Base-by-base conservation (phyloP, 2,888 invertebrate genomes). In the Exocentrus adspersus region DNA sequence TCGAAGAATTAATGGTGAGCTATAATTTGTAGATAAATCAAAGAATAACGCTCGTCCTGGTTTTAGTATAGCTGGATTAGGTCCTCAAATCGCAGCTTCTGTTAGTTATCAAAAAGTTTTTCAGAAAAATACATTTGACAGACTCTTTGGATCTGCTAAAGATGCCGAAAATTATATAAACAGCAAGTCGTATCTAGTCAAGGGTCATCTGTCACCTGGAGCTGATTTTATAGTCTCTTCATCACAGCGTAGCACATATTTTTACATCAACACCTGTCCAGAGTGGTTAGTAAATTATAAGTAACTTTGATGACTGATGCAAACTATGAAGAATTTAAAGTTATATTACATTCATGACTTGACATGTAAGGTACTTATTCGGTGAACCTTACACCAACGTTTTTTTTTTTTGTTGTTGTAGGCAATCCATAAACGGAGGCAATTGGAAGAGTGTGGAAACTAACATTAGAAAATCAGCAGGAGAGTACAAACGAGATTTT, bases 161-260 rank as follows among this genome's bases (percentile, higher is more conserved):
- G 43, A 75, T 37, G 78, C 80, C 0, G 68, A 80, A 21, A 63
- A 74, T 7, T 84, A 81, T 64, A 75, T 84, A 7, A 77, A 72
- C 48, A 64, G 70, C 6, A 76, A 72, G 21, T 79, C 78, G 7
- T 84, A 76, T 73, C 68, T 86, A 58, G 77, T 85, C 1, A 77
- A 84, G 41, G 86, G 86, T 2, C 87, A 87, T 72, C 75, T 86
- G 50, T 78, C 85, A 2, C 85, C 86, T 5, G 84, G 84, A 74
- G 85, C 83, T 2, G 87, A 87, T 77, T 86, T 85, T 74, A 74
- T 85, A 42, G 81, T 83, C 64, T 79, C 81, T 4, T 79, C 82
- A 54, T 82, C 82, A 68, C 85, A 86, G 70, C 80, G 80, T 59
- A 77, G 84, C 1, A 85, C 86, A 1, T 86, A 85, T 72, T 86